phyloP scores from a whole-genome alignment of 2,113 vertebrate genomes.

The Gambusia holbrooki region DNA sequence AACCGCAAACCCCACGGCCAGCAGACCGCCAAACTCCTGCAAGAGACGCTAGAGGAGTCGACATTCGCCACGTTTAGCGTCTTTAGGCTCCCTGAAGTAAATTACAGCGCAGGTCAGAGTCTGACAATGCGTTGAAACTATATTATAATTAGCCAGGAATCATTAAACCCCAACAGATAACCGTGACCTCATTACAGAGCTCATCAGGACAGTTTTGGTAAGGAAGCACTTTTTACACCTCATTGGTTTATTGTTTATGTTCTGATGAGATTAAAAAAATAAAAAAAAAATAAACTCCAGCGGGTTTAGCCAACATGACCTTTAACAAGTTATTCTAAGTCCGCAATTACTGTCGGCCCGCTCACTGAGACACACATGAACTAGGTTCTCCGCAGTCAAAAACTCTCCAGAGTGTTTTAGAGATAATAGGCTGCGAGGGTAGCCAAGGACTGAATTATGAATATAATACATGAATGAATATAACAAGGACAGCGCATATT shows the following conservation, averaged over 20 bases:
- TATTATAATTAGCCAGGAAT: conserved; percentile 58
- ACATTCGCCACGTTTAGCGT: conserved; percentile 10
- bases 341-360: not conserved
- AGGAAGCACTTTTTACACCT: conserved; percentile 46
- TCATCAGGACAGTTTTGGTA: conserved; percentile 39
- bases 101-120: conserved; percentile 49
- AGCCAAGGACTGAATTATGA: conserved; percentile 13
- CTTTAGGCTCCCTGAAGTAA: conserved; percentile 36
- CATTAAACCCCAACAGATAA: conserved; percentile 61
- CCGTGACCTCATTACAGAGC: conserved; percentile 36
- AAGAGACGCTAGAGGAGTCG: conserved; percentile 23
- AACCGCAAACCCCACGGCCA: conserved; percentile 21
- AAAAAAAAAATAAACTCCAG: not conserved
- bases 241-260: conserved; percentile 55
- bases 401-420: conserved; percentile 7
- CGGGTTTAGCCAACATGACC: conserved; percentile 9
- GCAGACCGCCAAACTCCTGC: conserved; percentile 13
- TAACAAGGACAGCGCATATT: conserved; percentile 1
- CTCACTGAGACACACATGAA: conserved; percentile 9
- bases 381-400: conserved; percentile 16
- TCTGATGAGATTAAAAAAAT: conserved; percentile 35
- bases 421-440: conserved; percentile 7
- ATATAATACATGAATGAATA: conserved; percentile 8
- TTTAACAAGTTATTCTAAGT: not conserved
- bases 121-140: conserved; percentile 32